Base-by-base conservation (phyloP, 2,888 invertebrate genomes). In the Hemicrepidius hirtus region DNA sequence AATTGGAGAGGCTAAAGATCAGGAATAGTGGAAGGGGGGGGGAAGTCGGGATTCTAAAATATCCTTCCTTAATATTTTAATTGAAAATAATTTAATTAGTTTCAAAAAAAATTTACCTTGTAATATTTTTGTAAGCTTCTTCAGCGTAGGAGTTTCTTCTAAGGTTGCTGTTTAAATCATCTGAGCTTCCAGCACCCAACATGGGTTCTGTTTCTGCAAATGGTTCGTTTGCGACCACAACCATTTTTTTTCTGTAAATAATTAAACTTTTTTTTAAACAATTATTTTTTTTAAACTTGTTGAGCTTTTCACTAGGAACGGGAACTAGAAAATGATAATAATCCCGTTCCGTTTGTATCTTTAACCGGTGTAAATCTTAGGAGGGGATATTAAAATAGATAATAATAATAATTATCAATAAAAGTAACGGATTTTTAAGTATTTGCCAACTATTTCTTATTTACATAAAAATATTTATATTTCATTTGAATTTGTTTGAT, bases 181-280 rank as follows among this genome's bases (percentile, higher is more conserved):
- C 78, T 5, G 74, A 75, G 12, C 75, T 77, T 21, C 74, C 78
- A 40, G 72, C 74, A 7, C 73, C 71, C 74, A 81, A 70, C 74
- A 83, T 83, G 5, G 84, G 82, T 76, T 84, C 82, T 3, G 82
- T 80, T 78, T 84, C 84, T 46, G 79, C 79, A 41, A 72, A 78
- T 3, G 84, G 82, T 74, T 81, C 81, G 57, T 81, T 82, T 41
- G 82, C 80, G 41, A 85, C 85, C 66, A 84, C 82, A 53, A 85
- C 85, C 85, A 85, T 85, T 67, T 68, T 21, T n/a, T 32, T 21
- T 53, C 53, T 53, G 53, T 12, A 53, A 50, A 53, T 12, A 21
- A 53, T n/a, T 1, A 5, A n/a, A 13, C n/a, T 7, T 9, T 5
- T 6, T 32, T 32, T 9, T 7, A 9, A 9, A 32, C 5, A 32